These are phyloP conservation scores for Argyrosomus japonicus DNA, from an alignment of 2,113 vertebrate species.

Conservation along the genomic window DNA sequence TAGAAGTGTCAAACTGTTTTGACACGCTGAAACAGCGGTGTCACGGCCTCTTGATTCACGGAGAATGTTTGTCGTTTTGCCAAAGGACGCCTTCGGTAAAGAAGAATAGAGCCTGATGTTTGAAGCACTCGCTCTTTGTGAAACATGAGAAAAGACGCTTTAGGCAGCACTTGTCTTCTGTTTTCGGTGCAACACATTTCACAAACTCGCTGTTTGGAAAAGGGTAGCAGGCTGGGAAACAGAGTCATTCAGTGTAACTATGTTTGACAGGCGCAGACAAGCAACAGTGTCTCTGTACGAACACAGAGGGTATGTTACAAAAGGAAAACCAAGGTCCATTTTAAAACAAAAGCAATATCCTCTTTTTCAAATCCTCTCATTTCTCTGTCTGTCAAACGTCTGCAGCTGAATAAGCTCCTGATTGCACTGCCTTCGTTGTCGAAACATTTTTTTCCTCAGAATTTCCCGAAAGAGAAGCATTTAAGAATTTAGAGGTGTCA, in stretches of 20 bases:
- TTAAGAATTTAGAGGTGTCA: slow-evolving; percentile 15
- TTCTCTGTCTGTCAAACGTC: slow-evolving; percentile 15
- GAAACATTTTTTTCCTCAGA: slow-evolving; percentile 6
- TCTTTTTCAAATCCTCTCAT: background rate
- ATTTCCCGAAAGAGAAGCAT: slow-evolving; percentile 42
- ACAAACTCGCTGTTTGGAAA: slow-evolving; percentile 32
- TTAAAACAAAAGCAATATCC: background rate
- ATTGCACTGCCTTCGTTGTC: slow-evolving; percentile 12
- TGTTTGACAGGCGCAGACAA: slow-evolving; percentile 51
- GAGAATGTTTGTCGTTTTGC: slow-evolving; percentile 22
- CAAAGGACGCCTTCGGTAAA: slow-evolving; percentile 21
- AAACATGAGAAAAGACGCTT: slow-evolving; percentile 52
- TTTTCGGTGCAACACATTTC: slow-evolving; percentile 30
- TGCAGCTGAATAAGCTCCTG: slow-evolving; percentile 19
- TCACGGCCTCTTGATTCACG: slow-evolving; percentile 28
- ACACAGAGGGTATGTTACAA: background rate
- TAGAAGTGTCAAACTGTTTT: slow-evolving; percentile 45
- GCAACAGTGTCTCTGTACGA: slow-evolving; percentile 29
- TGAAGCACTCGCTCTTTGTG: slow-evolving; percentile 20
- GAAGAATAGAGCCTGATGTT: slow-evolving; percentile 29
- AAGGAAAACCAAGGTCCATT: slow-evolving; percentile 25
- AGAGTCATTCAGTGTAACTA: slow-evolving; percentile 31
- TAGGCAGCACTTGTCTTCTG: slow-evolving; percentile 46
- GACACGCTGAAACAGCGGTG: slow-evolving; percentile 18
- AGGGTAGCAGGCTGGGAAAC: slow-evolving; percentile 35